These are phyloP conservation scores for Cnemophilus loriae DNA, from an alignment of 2,113 vertebrate species.

Conservation along the genomic window DNA sequence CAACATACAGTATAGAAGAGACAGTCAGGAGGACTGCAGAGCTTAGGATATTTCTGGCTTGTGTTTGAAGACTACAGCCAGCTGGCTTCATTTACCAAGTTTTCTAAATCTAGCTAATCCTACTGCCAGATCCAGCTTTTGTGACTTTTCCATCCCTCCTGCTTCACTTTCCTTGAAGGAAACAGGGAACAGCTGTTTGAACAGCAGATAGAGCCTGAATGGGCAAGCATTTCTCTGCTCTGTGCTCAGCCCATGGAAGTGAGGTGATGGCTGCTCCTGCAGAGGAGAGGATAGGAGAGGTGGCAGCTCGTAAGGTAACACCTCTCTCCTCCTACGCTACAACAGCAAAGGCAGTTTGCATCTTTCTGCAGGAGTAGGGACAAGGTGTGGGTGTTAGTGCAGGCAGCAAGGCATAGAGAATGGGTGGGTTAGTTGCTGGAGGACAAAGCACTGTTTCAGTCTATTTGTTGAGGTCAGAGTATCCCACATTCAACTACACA, in stretches of 20 bases:
- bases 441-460: background rate
- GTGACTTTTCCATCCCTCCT: constrained; percentile 48
- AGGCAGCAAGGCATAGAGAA: background rate
- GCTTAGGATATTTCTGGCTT: constrained; percentile 54
- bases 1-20: constrained; percentile 38
- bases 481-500: background rate
- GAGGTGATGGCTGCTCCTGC: constrained; percentile 20
- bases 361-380: background rate
- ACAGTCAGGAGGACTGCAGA: background rate
- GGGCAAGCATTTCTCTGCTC: constrained; percentile 8
- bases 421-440: background rate
- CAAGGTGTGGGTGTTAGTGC: background rate
- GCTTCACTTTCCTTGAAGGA: constrained; percentile 47
- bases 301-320: background rate
- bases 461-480: background rate
- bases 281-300: background rate
- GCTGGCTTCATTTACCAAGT: constrained; percentile 57
- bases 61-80: constrained; percentile 40
- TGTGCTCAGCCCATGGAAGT: background rate
- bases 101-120: constrained; percentile 60
- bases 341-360: background rate
- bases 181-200: constrained; percentile 40
- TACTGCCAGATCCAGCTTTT: constrained; percentile 48
- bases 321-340: background rate
- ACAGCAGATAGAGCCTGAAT: background rate